Conservation (phyloP, 2,888 invertebrate genomes). For the Temnothorax ravouxi region DNA sequence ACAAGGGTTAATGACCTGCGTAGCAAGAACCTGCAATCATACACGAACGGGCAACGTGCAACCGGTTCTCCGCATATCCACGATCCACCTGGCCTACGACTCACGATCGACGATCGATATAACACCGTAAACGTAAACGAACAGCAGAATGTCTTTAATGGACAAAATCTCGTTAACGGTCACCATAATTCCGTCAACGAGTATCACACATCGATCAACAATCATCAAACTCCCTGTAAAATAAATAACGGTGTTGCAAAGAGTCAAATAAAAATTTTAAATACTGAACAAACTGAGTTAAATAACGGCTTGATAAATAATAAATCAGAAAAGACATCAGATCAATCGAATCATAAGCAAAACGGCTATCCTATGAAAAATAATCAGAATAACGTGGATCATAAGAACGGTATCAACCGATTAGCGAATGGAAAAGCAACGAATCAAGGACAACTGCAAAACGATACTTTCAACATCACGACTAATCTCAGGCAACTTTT, state of each 20-base stretch:
- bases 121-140: constrained; percentile 65
- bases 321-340: constrained; percentile 11
- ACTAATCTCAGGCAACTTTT: constrained; percentile 78
- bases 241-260: constrained; percentile 20
- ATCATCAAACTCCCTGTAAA: not conserved
- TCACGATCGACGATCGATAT: constrained; percentile 61
- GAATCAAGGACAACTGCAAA: constrained; percentile 65
- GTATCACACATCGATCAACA: constrained; percentile 38
- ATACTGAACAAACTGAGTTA: not conserved
- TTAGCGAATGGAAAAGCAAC: constrained; percentile 37
- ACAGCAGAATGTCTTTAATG: constrained; percentile 40
- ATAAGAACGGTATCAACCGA: constrained; percentile 59
- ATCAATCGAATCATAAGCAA: constrained; percentile 29
- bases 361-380: constrained; percentile 50
- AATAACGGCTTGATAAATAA: constrained; percentile 31
- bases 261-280: not conserved
- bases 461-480: constrained; percentile 71
- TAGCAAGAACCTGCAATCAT: constrained; percentile 76
- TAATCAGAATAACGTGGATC: constrained; percentile 48
- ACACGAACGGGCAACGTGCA: constrained; percentile 66
- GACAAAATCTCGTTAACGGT: constrained; percentile 30
- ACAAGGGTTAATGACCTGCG: constrained; percentile 84
- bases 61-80: constrained; percentile 81
- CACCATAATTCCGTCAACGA: constrained; percentile 42
- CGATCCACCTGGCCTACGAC: constrained; percentile 82